Evolutionary conservation across 2,113 vertebrate species (phyloP), one percentile per base, ranked within the genome.

Genomic region (Leptocoma aspasia): DNA sequence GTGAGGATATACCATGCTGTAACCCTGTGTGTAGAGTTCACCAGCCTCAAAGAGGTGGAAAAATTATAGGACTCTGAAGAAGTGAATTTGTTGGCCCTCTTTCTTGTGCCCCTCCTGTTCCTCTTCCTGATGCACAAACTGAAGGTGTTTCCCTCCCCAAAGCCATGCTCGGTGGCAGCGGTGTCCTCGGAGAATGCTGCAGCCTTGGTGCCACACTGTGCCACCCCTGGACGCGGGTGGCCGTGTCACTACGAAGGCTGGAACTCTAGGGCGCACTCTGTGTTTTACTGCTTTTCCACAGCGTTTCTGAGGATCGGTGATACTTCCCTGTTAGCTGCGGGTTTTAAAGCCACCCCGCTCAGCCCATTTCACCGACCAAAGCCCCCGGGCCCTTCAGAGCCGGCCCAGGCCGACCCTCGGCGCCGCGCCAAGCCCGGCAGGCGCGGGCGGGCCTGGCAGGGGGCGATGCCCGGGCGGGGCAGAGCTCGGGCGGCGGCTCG

Each of bases 221-320:
- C 27, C 14, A 5, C 10, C 44, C 35, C 37, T 2, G 3, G 16
- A 7, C 27, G 5, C 1, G 4, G 23, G 7, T 3, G 4, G 3
- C 13, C 27, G 7, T 21, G 49, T 26, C 26, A 16, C 26, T 35
- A 2, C 1, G 2, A 12, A 31, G 11, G 50, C 13, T 30, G 39
- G 2, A 27, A 42, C 60, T 70, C n/a, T 44, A 6, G 76, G 42
- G 16, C 4, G 44, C 39, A 3, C n/a, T 21, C 5, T 6, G 14
- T 5, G 9, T 21, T 49, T 30, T 30, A 27, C 54, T 21, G 56
- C 4, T 66, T 69, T 30, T 12, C 30, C 28, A 3, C 44, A 3
- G 65, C 30, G 2, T 10, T 50, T 60, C 64, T 6, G 64, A 53
- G 30, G 8, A 7, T 0, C 4, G 7, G 20, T 6, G 31, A 7